Evolutionary conservation across 1,140 invertebrate species (phyloP).

Genomic region (Scaptomyza montana): DNA sequence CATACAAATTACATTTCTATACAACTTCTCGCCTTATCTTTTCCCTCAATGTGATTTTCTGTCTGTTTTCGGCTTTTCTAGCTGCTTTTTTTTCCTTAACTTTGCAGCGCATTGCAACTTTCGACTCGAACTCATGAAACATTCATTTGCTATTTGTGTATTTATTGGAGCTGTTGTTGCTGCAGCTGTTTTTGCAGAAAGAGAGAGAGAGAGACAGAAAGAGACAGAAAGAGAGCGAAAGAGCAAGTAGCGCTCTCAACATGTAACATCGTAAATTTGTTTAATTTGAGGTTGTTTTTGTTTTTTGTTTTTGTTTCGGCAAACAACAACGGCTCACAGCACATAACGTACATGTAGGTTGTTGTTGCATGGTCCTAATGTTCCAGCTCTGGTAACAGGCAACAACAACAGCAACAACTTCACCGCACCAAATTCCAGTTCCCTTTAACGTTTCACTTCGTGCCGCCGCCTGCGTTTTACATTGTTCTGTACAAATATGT

Average conservation of each 20-base stretch:
- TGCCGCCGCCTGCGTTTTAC: constrained; percentile 10
- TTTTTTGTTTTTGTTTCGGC: constrained; percentile 31
- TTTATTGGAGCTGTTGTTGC: constrained; percentile 22
- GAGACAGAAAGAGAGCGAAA: no score
- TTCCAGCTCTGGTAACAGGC: neutral
- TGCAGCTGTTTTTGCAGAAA: constrained; percentile 10
- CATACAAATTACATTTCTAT: constrained; percentile 8
- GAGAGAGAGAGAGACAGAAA: no score
- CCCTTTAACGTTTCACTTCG: neutral
- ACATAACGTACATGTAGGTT: constrained; percentile 23
- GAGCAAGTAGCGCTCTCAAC: constrained; percentile 14
- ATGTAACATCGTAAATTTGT: constrained; percentile 55
- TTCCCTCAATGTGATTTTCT: neutral
- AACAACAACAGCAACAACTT: no score
- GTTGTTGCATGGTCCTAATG: neutral
- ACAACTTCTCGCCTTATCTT: constrained; percentile 1
- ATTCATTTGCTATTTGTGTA: constrained; percentile 29
- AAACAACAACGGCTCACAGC: constrained; percentile 20
- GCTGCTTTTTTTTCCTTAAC: neutral
- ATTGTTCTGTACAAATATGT: constrained; percentile 55
- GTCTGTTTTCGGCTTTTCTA: neutral
- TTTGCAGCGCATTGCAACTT: constrained; percentile 29
- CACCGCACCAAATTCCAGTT: no score
- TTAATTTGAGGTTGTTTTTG: constrained; percentile 54
- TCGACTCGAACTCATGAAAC: constrained; percentile 29